Base-by-base conservation (phyloP, 2,888 invertebrate genomes). In the Steromphala cineraria region DNA sequence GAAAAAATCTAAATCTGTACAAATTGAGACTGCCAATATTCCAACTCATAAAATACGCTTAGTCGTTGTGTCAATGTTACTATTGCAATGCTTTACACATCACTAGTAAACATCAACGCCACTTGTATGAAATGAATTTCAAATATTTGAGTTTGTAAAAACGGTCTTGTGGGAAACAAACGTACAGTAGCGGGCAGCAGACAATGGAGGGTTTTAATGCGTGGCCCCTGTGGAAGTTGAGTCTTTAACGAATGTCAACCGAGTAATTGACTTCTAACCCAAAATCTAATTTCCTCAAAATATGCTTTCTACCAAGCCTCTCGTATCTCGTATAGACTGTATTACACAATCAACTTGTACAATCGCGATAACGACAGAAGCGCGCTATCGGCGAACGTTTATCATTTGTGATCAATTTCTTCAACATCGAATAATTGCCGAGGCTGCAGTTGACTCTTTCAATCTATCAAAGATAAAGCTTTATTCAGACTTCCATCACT, bases 261-360 rank as follows among this genome's bases (percentile, higher is more conserved):
- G 28, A 71, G 71, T 71, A 71, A 71, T 71, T 71, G 71, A 71
- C 71, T 71, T 71, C 71, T 71, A 71, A 71, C 71, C 71, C 19
- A 40, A 71, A 71, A 71, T 71, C 71, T 71, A 71, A 71, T 71
- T 71, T 71, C 71, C 71, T 71, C 31, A 71, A 71, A 71, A 71
- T 71, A 71, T 71, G 71, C 71, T 71, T 71, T 36, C 19, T 71
- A 36, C 71, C 36, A 71, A 71, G 71, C 40, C 19, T n/a, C 71
- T 71, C 36, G 71, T 71, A 17, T 36, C 28, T 36, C 36, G 36
- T 36, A 19, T 71, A n/a, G 71, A 31, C 36, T 71, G 15, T 36
- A 71, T 71, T 71, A 71, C 71, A 71, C 36, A 36, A 71, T 71
- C 71, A 71, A 36, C 36, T 2, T 36, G 10, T 31, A 71, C 71